Base-by-base conservation (phyloP, 2,797 vertebrate species). In the Xerus rutilus region DNA sequence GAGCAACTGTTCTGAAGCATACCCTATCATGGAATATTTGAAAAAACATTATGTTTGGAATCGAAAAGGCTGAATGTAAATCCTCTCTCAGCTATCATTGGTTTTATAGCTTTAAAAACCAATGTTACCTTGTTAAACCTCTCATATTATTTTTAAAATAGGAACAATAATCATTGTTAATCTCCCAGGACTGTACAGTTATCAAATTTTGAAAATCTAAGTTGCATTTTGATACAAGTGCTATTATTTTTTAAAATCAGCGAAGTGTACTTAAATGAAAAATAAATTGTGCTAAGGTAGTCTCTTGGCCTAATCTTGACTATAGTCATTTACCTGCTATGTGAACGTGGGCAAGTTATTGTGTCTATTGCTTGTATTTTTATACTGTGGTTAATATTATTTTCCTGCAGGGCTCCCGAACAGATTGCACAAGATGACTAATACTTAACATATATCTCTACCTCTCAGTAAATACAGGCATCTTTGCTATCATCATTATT, bases 171-270 rank as follows among this genome's bases (percentile, higher is more conserved):
- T 89, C 32, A 77, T 47, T 78, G 6, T 14, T 54, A 69, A 85
- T 21, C 30, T 92, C 3, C n/a, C 10, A 78, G 5, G 5, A 10
- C 12, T 87, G 4, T 28, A 0, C 64, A 62, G 5, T 28, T 79
- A 72, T 54, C 23, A 81, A 85, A n/a, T 57, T 92, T n/a, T 25
- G 35, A 83, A 96, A 95, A 69, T 73, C 12, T 1, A 73, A 69
- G 49, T 2, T 54, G 9, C 30, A 2, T 2, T 65, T 90, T 92
- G 25, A 84, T 67, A 18, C 30, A 74, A 77, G 93, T 76, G 20
- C 4, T 85, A 25, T 69, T 43, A 35, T 59, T 79, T n/a, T 54
- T 49, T 92, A 59, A 74, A 91, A 49, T 79, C 54, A 93, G 0
- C 17, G 69, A 52, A 14, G 25, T 64, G 3, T 43, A 77, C 35